These are phyloP conservation scores for Horisme vitalbata DNA, from an alignment of 2,888 invertebrate genomes.

Conservation along the genomic window DNA sequence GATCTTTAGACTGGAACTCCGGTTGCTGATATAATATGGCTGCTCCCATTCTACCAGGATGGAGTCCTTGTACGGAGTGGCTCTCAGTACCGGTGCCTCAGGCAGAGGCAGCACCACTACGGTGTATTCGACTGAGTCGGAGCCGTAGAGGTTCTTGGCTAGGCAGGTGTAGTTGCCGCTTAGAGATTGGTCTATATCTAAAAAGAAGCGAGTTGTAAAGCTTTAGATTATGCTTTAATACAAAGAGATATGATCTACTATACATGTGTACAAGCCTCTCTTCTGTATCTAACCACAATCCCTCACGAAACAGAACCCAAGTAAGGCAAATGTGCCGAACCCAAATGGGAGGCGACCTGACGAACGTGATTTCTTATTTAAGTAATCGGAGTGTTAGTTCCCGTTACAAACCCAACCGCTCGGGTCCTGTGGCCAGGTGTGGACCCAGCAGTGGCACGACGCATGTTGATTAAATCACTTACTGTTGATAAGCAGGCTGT, in stretches of 20 bases:
- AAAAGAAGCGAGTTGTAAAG: neutral
- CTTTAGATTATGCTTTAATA: neutral
- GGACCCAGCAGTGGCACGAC: too few relatives aligned
- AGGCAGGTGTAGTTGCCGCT: conserved; percentile 92
- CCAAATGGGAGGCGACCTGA: too few relatives aligned
- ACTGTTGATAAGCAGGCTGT: conserved; percentile 68
- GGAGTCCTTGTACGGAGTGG: conserved; percentile 73
- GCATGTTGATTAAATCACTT: conserved; percentile 36
- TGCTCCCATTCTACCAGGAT: conserved; percentile 87
- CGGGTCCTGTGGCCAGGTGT: too few relatives aligned
- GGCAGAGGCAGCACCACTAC: conserved; percentile 91
- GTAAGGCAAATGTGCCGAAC: too few relatives aligned
- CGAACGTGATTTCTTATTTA: too few relatives aligned
- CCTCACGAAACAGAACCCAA: too few relatives aligned
- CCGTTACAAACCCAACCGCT: too few relatives aligned
- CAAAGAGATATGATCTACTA: too few relatives aligned
- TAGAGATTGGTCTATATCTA: conserved; percentile 80
- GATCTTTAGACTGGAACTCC: conserved; percentile 62
- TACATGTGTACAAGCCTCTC: too few relatives aligned
- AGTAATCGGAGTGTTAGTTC: too few relatives aligned
- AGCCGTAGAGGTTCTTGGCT: conserved; percentile 92
- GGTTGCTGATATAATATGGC: conserved; percentile 61
- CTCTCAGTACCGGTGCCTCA: conserved; percentile 85
- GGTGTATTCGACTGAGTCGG: conserved; percentile 91
- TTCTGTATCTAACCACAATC: too few relatives aligned